Evolutionary conservation across 2,888 invertebrate genomes (phyloP).

Genomic region (Tetranychus truncatus): DNA sequence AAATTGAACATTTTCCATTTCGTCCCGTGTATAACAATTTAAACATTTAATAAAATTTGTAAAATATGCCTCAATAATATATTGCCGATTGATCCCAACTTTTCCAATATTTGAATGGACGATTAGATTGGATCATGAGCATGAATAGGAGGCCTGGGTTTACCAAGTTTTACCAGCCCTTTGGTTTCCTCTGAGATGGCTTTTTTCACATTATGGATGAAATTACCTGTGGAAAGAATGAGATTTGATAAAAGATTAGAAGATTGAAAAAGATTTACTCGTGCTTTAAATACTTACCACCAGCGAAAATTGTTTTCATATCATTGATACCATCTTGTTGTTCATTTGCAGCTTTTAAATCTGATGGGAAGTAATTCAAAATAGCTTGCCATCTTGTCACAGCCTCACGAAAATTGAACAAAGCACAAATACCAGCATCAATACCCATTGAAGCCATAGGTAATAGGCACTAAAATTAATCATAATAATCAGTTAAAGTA

Average conservation of each 20-base stretch:
- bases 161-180: neutral
- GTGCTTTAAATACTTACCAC: neutral
- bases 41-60: too few relatives aligned
- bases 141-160: neutral
- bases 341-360: neutral
- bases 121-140: neutral
- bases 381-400: neutral
- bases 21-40: too few relatives aligned
- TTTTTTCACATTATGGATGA: slow-evolving; percentile 2
- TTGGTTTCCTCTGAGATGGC: slow-evolving; percentile 6
- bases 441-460: slow-evolving; percentile 50
- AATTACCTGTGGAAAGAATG: neutral
- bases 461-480: slow-evolving; percentile 40
- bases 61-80: too few relatives aligned
- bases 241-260: too few relatives aligned
- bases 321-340: neutral
- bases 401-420: slow-evolving; percentile 37
- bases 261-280: neutral
- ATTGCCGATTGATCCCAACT: too few relatives aligned
- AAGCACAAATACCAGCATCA: slow-evolving; percentile 51
- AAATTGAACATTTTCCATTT: too few relatives aligned
- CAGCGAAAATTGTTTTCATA: neutral
- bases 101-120: too few relatives aligned
- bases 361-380: neutral
- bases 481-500: neutral